phyloP scores from a whole-genome alignment of 2,797 vertebrate species.

The Clamator glandarius region DNA sequence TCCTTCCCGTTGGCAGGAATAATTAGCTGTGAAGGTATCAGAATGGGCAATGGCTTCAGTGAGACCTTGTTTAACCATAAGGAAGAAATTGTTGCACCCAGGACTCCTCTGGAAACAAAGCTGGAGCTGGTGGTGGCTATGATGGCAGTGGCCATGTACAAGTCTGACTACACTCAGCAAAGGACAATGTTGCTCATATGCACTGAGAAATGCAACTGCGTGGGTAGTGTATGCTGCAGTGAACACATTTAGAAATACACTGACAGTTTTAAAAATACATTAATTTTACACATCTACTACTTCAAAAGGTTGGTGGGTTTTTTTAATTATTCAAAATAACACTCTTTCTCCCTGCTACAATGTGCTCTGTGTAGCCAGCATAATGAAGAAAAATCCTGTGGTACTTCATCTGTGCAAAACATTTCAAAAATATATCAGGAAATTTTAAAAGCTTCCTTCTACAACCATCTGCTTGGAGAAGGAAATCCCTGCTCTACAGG shows the following conservation, averaged over 20 bases:
- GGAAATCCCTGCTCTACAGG: neutral
- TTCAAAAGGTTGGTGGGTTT: neutral
- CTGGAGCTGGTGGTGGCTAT: neutral
- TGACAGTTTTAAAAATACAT: constrained; percentile 35
- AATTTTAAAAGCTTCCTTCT: neutral
- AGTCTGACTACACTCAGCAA: neutral
- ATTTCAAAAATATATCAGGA: neutral
- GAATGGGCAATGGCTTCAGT: neutral
- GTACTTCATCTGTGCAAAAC: neutral
- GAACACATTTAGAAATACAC: constrained; percentile 38
- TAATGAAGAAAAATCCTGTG: neutral
- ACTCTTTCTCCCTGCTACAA: neutral
- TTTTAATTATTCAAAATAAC: constrained; percentile 22
- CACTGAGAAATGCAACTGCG: neutral
- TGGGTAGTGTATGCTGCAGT: neutral
- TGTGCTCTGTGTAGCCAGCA: neutral
- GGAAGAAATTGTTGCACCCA: neutral
- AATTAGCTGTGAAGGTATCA: neutral
- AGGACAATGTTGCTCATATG: neutral
- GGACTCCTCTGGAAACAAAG: neutral
- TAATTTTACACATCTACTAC: constrained; percentile 52
- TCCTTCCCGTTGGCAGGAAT: neutral
- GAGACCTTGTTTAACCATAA: neutral
- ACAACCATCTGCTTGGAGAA: neutral
- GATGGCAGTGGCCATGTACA: neutral